Conservation (phyloP, 2,113 vertebrate species). For the Aptenodytes patagonicus region DNA sequence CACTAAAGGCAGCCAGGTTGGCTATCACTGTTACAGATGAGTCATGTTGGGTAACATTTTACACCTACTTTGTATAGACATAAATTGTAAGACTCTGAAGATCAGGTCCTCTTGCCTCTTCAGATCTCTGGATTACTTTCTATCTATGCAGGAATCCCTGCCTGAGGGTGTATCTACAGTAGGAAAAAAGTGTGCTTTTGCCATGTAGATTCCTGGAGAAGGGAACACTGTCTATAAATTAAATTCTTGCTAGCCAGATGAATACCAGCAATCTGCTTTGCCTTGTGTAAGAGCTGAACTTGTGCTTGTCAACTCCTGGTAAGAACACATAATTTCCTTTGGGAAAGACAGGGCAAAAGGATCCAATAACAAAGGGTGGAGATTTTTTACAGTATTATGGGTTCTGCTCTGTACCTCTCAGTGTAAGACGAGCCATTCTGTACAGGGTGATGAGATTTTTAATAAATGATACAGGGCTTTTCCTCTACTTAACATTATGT, state of each 20-base stretch:
- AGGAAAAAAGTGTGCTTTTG: background rate
- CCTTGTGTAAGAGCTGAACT: background rate
- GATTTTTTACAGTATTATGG: background rate
- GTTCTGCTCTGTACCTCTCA: background rate
- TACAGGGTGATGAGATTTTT: background rate
- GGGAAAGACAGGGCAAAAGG: background rate
- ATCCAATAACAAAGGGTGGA: background rate
- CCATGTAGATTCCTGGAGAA: background rate
- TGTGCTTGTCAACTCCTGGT: background rate
- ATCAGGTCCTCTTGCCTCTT: background rate
- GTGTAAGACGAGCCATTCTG: background rate
- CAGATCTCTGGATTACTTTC: background rate
- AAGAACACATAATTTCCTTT: background rate
- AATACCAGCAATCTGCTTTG: background rate
- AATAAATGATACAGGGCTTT: background rate
- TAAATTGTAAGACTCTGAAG: background rate
- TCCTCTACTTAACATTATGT: background rate
- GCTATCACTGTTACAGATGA: background rate
- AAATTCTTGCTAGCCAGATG: background rate
- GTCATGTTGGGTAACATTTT: background rate
- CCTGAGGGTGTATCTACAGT: background rate
- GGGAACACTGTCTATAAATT: background rate
- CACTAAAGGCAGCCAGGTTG: background rate
- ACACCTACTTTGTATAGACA: background rate
- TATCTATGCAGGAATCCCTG: background rate